phyloP scores from a whole-genome alignment of 2,888 invertebrate species.

The Agonum fuliginosum region DNA sequence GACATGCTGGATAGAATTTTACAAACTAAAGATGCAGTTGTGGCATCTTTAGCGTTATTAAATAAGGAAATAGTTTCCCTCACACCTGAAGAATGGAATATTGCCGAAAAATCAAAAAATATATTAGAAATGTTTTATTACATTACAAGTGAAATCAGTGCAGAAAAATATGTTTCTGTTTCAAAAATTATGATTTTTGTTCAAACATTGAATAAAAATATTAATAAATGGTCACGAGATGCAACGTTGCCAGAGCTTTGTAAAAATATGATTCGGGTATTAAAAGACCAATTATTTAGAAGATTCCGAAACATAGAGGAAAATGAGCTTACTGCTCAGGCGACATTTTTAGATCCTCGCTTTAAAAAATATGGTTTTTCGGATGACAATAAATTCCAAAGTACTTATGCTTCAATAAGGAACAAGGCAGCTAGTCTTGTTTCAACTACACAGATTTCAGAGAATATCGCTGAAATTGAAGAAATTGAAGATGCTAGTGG shows the following conservation, averaged over 20 bases:
- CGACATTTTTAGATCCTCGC: constrained; percentile 11
- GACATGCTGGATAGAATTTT: constrained; percentile 30
- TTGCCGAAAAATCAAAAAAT: neutral
- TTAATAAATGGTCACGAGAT: too few species aligned
- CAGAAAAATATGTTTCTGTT: constrained; percentile 29
- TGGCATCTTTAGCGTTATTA: neutral
- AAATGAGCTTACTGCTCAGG: neutral
- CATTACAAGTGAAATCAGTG: constrained; percentile 33
- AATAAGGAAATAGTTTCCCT: neutral
- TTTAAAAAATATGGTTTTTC: neutral
- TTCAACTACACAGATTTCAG: neutral
- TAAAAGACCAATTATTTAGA: neutral
- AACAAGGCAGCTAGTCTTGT: neutral
- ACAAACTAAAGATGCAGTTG: constrained; percentile 18
- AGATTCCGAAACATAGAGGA: constrained; percentile 27
- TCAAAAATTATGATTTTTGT: constrained; percentile 30
- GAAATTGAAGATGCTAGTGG: neutral
- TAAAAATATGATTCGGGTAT: neutral
- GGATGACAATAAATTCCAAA: neutral
- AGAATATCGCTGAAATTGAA: too few species aligned
- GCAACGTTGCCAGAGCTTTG: constrained; percentile 6
- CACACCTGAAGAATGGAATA: constrained; percentile 22
- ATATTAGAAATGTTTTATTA: constrained; percentile 15
- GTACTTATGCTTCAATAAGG: neutral
- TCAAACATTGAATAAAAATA: constrained; percentile 10